Evolutionary conservation across 2,797 vertebrate species (phyloP), one percentile per base, ranked within the genome.

Genomic region (Tolypeutes matacus): DNA sequence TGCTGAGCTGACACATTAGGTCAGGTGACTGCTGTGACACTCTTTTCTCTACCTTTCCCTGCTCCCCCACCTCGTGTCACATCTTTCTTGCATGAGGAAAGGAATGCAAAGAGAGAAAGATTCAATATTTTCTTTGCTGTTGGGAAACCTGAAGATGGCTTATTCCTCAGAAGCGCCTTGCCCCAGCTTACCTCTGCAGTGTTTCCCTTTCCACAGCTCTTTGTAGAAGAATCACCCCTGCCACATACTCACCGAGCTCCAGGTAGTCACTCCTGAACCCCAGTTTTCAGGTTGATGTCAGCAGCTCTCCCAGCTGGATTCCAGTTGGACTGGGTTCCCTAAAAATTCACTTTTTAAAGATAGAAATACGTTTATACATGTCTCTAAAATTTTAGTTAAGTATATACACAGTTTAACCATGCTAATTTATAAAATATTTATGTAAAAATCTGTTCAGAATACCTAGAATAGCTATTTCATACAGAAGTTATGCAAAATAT

Each of bases 351-450:
- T 83, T 29, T 29, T 34, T 72, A 67, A 49, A 51, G 73, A 82
- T 81, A 7, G 62, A 64, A 51, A 67, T 82, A 39, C n/a, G 42
- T 77, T 64, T 20, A 73, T 25, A 80, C 27, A 21, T 1, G 65
- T 84, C 72, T 73, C 72, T 11, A 42, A 49, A 84, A 64, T 89
- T 72, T 51, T 12, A 17, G 46, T 31, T 84, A 65, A 73, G 56
- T 84, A 31, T 94, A 88, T 73, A 73, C 21, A 88, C 46, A 53
- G 77, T 12, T 49, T 83, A 91, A 34, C 62, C 25, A 31, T 86
- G 51, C 36, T 67, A 25, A 67, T 62, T 75, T 60, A 86, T 12
- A 73, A 39, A 60, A 49, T 64, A 75, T 34, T 11, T 67, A 25
- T 84, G 39, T n/a, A n/a, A n/a, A n/a, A n/a, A 20, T 25, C 34